Conservation (phyloP, 2,888 invertebrate species). For the Dioctria rufipes region DNA sequence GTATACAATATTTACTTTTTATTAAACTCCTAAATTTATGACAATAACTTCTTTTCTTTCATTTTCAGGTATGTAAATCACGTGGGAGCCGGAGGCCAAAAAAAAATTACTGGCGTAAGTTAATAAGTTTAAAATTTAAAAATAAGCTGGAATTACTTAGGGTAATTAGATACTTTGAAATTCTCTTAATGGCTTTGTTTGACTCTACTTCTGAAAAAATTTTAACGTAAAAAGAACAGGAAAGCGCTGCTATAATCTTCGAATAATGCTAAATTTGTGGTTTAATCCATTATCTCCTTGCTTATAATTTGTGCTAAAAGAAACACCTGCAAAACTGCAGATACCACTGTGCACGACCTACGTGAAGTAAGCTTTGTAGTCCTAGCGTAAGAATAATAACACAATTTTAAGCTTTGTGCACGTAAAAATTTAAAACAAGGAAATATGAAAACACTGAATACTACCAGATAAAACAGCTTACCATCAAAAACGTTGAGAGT, state of each 20-base stretch:
- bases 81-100: neutral
- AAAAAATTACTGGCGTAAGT: neutral
- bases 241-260: conserved; percentile 21
- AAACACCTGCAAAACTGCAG: conserved; percentile 20
- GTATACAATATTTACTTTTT: too few relatives aligned
- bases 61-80: neutral
- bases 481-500: neutral
- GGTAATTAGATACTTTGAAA: too few relatives aligned
- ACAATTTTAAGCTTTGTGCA: neutral
- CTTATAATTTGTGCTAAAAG: conserved; percentile 13
- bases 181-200: too few relatives aligned
- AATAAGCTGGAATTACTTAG: too few relatives aligned
- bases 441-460: conserved; percentile 15
- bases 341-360: neutral
- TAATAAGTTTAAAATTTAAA: too few relatives aligned
- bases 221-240: neutral
- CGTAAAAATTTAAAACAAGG: conserved; percentile 3
- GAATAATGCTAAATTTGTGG: conserved; percentile 47
- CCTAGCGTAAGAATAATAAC: neutral
- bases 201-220: neutral
- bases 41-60: neutral
- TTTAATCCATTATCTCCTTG: conserved; percentile 30
- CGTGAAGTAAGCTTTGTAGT: neutral
- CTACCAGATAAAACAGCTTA: conserved; percentile 23
- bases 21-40: too few relatives aligned